These are phyloP conservation scores for Cephonodes hylas DNA, from an alignment of 2,888 invertebrate genomes.

Conservation along the genomic window DNA sequence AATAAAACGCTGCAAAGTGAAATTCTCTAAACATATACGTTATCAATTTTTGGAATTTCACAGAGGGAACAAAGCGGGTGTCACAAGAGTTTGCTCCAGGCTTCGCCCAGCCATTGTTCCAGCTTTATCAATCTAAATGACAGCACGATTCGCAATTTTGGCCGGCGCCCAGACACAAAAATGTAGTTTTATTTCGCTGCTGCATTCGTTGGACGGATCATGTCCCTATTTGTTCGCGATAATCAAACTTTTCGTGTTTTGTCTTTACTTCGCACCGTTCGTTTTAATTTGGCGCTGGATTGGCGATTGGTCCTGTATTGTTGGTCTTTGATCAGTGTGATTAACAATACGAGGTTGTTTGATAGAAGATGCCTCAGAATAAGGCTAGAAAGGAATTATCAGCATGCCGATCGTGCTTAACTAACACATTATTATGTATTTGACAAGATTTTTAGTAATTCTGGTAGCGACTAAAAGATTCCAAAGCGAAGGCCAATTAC, in stretches of 20 bases:
- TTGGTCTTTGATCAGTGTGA: no score
- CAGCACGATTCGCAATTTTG: slow-evolving; percentile 37
- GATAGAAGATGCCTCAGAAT: no score
- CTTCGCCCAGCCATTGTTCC: slow-evolving; percentile 35
- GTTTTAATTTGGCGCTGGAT: not conserved
- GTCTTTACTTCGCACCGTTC: not conserved
- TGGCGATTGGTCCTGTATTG: not conserved
- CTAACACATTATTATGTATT: no score
- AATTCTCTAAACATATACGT: slow-evolving; percentile 3
- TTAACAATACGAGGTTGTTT: no score
- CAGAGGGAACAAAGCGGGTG: slow-evolving; percentile 2
- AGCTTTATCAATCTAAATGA: slow-evolving; percentile 46
- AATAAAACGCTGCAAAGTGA: not conserved
- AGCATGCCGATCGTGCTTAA: no score
- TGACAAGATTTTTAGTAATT: no score
- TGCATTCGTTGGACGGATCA: slow-evolving; percentile 11
- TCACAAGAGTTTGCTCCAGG: slow-evolving; percentile 18
- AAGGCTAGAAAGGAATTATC: no score
- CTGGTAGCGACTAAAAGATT: no score
- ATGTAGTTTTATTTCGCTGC: slow-evolving; percentile 35
- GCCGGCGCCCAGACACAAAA: slow-evolving; percentile 34
- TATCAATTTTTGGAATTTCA: slow-evolving; percentile 6
- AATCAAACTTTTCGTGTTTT: not conserved
- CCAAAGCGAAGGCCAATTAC: no score
- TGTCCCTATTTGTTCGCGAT: not conserved